Evolutionary conservation across 2,888 invertebrate genomes (phyloP).

Genomic region (Yponomeuta evonymella): DNA sequence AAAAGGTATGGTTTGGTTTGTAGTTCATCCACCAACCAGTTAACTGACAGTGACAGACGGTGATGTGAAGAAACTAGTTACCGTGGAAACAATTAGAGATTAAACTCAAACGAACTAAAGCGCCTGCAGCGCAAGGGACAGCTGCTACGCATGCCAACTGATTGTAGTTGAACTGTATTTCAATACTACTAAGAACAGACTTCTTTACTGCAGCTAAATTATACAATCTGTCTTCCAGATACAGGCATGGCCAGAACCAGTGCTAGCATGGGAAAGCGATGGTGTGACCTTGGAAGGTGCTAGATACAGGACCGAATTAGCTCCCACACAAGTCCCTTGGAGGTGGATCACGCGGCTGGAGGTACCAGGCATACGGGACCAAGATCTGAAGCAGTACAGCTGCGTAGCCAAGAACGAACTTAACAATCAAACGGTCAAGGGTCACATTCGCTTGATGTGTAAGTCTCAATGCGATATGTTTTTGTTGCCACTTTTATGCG

Average conservation of each 20-base stretch:
- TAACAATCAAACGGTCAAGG: slow-evolving; percentile 86
- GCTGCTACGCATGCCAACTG: too few species aligned
- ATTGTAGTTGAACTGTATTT: too few species aligned
- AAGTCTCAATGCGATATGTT: slow-evolving; percentile 27
- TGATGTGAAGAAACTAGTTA: neutral
- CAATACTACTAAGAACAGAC: too few species aligned
- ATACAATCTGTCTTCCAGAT: slow-evolving; percentile 56
- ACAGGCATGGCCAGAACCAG: slow-evolving; percentile 91
- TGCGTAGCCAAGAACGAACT: slow-evolving; percentile 91
- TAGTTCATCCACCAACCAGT: too few species aligned
- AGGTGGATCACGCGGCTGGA: slow-evolving; percentile 87
- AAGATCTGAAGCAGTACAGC: slow-evolving; percentile 86
- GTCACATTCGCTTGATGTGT: slow-evolving; percentile 62
- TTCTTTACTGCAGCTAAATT: too few species aligned
- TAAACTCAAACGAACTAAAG: too few species aligned
- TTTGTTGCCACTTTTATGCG: too few species aligned
- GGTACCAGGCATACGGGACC: slow-evolving; percentile 79
- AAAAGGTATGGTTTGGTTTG: neutral
- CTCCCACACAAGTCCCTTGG: slow-evolving; percentile 60
- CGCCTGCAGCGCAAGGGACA: too few species aligned
- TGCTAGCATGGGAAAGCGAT: slow-evolving; percentile 90
- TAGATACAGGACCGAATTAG: slow-evolving; percentile 54
- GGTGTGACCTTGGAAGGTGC: slow-evolving; percentile 81
- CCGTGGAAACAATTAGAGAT: too few species aligned
- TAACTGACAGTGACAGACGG: too few species aligned